Evolutionary conservation across 2,888 invertebrate genomes (phyloP).

Genomic region (Phanerotoma sp.): DNA sequence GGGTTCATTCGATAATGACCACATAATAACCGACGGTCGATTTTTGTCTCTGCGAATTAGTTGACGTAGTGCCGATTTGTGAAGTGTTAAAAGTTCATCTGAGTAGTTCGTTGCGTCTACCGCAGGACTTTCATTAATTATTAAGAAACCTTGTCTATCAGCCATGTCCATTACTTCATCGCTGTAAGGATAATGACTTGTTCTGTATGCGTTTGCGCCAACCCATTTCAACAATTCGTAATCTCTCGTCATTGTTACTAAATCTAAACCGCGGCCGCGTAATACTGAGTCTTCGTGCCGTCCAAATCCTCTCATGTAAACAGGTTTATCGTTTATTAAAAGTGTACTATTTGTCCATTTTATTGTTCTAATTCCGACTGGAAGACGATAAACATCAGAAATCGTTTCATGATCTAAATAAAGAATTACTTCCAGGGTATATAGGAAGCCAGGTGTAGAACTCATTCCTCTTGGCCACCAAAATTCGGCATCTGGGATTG

Average conservation of each 20-base stretch:
- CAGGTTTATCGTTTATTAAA: conserved; percentile 78
- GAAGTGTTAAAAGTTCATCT: conserved; percentile 71
- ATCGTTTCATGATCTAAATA: conserved; percentile 48
- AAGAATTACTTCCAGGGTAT: conserved; percentile 70
- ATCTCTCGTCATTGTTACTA: conserved; percentile 84
- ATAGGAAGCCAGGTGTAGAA: conserved; percentile 77
- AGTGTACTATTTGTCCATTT: conserved; percentile 75
- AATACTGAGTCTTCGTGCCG: conserved; percentile 96
- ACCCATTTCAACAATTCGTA: conserved; percentile 94
- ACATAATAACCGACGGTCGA: conserved; percentile 91
- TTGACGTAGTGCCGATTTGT: conserved; percentile 83
- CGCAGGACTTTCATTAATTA: conserved; percentile 94
- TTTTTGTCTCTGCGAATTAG: conserved; percentile 91
- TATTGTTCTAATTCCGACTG: conserved; percentile 86
- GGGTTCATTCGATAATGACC: conserved; percentile 97
- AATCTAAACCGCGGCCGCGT: conserved; percentile 91
- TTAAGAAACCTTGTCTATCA: conserved; percentile 88
- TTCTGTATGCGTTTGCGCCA: conserved; percentile 92
- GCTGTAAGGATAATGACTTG: conserved; percentile 97
- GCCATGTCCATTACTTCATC: conserved; percentile 96
- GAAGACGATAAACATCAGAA: conserved; percentile 80
- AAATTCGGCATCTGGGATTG: conserved; percentile 71
- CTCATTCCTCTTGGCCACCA: conserved; percentile 96
- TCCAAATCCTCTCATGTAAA: conserved; percentile 92
- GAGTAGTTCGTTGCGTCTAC: conserved; percentile 84